Percentiles rank a stretch among this genome's conserved stretches.
phyloP scores from a whole-genome alignment of 2,888 invertebrate species.

The Catotricha subobsoleta region DNA sequence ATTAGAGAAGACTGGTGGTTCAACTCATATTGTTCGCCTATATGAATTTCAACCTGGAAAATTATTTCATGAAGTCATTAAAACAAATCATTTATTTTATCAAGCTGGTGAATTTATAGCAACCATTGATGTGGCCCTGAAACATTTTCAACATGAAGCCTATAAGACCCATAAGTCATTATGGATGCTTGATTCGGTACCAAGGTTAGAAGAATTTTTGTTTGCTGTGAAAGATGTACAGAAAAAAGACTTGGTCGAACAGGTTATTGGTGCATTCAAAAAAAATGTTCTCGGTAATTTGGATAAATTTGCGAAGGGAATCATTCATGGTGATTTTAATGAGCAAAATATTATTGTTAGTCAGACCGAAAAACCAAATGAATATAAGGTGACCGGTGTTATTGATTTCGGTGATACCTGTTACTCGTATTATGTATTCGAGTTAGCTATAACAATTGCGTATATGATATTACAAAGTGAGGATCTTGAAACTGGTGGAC shows the following conservation, averaged over 20 bases:
- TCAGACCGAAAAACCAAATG: slow-evolving; percentile 22
- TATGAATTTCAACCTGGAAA: slow-evolving; percentile 59
- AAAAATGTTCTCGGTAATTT: slow-evolving; percentile 40
- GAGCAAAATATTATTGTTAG: slow-evolving; percentile 68
- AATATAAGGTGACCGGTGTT: slow-evolving; percentile 45
- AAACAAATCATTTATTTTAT: slow-evolving; percentile 41
- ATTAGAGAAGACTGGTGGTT: slow-evolving; percentile 30
- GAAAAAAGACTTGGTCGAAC: slow-evolving; percentile 39
- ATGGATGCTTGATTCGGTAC: slow-evolving; percentile 59
- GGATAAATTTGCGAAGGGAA: slow-evolving; percentile 43
- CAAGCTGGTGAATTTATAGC: slow-evolving; percentile 58
- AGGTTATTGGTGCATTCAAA: slow-evolving; percentile 45
- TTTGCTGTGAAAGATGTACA: slow-evolving; percentile 45
- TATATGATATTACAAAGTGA: slow-evolving; percentile 60
- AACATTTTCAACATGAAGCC: slow-evolving; percentile 55
- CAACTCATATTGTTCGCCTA: slow-evolving; percentile 52
- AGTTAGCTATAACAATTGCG: slow-evolving; percentile 61
- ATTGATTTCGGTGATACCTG: slow-evolving; percentile 80
- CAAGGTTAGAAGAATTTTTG: slow-evolving; percentile 49
- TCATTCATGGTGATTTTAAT: slow-evolving; percentile 79
- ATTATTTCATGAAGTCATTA: slow-evolving; percentile 42
- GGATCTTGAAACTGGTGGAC: slow-evolving; percentile 40
- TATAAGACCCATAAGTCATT: slow-evolving; percentile 45
- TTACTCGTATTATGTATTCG: slow-evolving; percentile 56
- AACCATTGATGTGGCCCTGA: slow-evolving; percentile 44